These are phyloP conservation scores for Pangasius krempfi DNA, from an alignment of 2,797 vertebrate genomes.

Conservation along the genomic window DNA sequence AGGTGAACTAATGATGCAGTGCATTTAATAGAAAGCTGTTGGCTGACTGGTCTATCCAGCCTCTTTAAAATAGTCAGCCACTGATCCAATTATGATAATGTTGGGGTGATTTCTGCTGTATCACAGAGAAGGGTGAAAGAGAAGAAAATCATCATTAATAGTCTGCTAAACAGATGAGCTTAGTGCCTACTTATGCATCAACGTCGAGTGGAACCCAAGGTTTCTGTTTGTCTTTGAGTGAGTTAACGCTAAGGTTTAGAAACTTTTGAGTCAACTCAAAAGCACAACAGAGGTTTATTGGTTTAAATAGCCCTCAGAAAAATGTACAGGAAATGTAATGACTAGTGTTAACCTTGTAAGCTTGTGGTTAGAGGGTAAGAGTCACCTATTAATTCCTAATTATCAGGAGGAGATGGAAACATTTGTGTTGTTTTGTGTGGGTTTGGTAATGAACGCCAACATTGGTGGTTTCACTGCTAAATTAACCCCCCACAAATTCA, in stretches of 20 bases:
- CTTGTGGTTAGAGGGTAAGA: constrained; percentile 16
- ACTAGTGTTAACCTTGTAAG: constrained; percentile 21
- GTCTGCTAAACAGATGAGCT: constrained; percentile 61
- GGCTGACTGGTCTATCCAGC: constrained; percentile 69
- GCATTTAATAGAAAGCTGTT: constrained; percentile 65
- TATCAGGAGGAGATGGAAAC: constrained; percentile 27
- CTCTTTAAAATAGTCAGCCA: constrained; percentile 57
- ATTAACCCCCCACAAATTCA: constrained; percentile 23
- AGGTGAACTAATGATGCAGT: constrained; percentile 60
- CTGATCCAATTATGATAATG: constrained; percentile 79
- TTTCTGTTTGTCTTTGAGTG: constrained; percentile 2
- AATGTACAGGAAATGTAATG: constrained; percentile 39
- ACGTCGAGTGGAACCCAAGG: constrained; percentile 49
- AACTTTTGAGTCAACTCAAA: background rate
- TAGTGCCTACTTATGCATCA: constrained; percentile 53
- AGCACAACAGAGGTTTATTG: constrained; percentile 42
- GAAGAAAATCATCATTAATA: constrained; percentile 66
- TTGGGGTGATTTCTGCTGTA: constrained; percentile 71
- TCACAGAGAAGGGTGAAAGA: constrained; percentile 56
- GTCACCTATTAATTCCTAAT: constrained; percentile 35
- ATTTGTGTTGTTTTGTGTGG: constrained; percentile 24
- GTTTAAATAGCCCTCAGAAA: constrained; percentile 34
- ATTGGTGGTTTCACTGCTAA: constrained; percentile 37
- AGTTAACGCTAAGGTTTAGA: background rate
- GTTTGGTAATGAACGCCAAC: constrained; percentile 31